Evolutionary conservation across 2,888 invertebrate genomes (phyloP).

Genomic region (Palloptera scutellata): DNA sequence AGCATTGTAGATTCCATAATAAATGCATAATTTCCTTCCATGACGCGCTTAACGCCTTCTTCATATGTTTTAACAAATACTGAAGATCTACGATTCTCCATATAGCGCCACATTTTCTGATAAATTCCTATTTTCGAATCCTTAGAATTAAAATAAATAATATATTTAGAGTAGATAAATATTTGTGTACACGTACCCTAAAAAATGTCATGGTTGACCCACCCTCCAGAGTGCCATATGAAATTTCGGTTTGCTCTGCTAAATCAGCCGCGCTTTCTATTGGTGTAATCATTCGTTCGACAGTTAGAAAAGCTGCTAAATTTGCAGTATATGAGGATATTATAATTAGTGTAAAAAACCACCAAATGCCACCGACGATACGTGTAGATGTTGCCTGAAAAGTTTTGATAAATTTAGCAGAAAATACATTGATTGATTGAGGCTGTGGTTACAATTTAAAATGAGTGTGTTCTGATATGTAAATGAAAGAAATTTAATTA

Average conservation of each 20-base stretch:
- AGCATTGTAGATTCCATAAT: slow-evolving; percentile 98
- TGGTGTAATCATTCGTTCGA: slow-evolving; percentile 93
- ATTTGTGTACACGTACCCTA: slow-evolving; percentile 77
- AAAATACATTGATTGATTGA: too few species aligned
- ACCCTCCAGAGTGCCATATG: slow-evolving; percentile 91
- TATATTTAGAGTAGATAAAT: not conserved
- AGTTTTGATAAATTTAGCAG: too few species aligned
- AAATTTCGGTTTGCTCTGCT: slow-evolving; percentile 90
- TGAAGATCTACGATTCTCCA: slow-evolving; percentile 81
- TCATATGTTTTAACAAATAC: slow-evolving; percentile 91
- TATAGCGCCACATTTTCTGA: slow-evolving; percentile 95
- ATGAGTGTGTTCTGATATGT: too few species aligned
- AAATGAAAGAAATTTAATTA: too few species aligned
- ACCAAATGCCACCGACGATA: slow-evolving; percentile 97
- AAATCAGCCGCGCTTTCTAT: slow-evolving; percentile 96
- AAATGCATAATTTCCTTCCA: slow-evolving; percentile 93
- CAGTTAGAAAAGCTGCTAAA: slow-evolving; percentile 96
- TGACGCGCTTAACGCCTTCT: slow-evolving; percentile 87
- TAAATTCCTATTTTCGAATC: slow-evolving; percentile 91
- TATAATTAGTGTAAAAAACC: slow-evolving; percentile 99
- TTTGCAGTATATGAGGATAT: slow-evolving; percentile 96
- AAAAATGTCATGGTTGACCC: slow-evolving; percentile 99
- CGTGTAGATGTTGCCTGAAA: slow-evolving; percentile 87
- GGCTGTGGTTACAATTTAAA: too few species aligned
- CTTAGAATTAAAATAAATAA: slow-evolving; percentile 61